Evolutionary conservation across 2,113 vertebrate genomes (phyloP).

Genomic region (Myrmophylax atrothorax): DNA sequence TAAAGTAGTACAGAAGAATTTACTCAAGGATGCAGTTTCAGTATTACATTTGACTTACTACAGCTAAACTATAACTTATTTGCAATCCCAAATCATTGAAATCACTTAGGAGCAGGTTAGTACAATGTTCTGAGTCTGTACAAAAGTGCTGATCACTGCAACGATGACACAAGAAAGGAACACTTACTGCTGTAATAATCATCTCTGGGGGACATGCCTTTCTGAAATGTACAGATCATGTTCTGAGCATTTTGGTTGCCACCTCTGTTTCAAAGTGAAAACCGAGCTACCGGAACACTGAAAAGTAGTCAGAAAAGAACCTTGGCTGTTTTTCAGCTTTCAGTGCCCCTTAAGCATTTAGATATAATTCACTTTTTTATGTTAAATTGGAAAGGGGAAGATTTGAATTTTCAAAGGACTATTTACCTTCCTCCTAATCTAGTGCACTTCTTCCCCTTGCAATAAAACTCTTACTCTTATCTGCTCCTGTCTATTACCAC

Average conservation of each 20-base stretch:
- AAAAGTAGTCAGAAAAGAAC: not conserved
- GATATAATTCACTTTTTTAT: conserved; percentile 48
- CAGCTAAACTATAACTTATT: not conserved
- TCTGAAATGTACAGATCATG: not conserved
- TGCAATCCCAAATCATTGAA: conserved; percentile 10
- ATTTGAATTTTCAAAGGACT: conserved; percentile 42
- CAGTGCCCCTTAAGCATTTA: conserved; percentile 22
- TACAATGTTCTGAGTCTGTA: not conserved
- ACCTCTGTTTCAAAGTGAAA: conserved; percentile 31
- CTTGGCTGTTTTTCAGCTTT: conserved; percentile 25
- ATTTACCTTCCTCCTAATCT: conserved; percentile 50
- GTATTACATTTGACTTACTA: not conserved
- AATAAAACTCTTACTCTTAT: conserved; percentile 14
- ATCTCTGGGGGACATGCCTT: not conserved
- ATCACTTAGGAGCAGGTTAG: not conserved
- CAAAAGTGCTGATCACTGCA: not conserved
- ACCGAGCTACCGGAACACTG: not conserved
- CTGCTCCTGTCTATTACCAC: conserved; percentile 35
- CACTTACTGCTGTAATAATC: not conserved
- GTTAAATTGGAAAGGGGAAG: conserved; percentile 38
- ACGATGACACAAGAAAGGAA: not conserved
- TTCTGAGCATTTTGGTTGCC: not conserved
- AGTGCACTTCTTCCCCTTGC: not conserved
- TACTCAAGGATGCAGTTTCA: not conserved
- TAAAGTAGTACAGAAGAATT: not conserved